These are phyloP conservation scores for Apamea sordens DNA, from an alignment of 2,888 invertebrate species.

Conservation along the genomic window DNA sequence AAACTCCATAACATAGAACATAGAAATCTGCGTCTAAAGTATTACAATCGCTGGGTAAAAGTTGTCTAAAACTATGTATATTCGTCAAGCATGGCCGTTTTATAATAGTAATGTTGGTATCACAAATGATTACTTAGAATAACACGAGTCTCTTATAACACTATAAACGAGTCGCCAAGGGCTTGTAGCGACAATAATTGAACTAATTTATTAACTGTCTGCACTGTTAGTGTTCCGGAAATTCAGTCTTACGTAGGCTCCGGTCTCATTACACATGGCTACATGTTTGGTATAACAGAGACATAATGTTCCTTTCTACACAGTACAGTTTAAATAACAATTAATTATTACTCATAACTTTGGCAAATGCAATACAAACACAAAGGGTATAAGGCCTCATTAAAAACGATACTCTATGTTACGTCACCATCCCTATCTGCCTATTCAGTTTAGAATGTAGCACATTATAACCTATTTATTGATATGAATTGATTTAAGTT, in stretches of 20 bases:
- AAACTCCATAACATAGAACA: neutral
- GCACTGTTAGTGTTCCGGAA: conserved; percentile 59
- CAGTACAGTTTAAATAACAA: conserved; percentile 60
- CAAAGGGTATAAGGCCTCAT: conserved; percentile 45
- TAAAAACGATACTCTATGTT: conserved; percentile 25
- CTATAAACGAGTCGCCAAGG: conserved; percentile 59
- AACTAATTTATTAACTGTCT: conserved; percentile 69
- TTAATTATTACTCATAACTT: conserved; percentile 66
- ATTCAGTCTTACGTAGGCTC: conserved; percentile 71
- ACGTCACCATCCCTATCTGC: conserved; percentile 46
- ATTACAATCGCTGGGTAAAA: conserved; percentile 64
- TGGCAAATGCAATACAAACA: conserved; percentile 66
- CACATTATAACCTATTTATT: conserved; percentile 35
- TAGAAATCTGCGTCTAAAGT: conserved; percentile 31
- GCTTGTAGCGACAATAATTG: conserved; percentile 61
- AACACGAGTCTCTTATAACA: conserved; percentile 59
- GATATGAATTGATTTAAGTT: conserved; percentile 38
- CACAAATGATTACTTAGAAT: conserved; percentile 71
- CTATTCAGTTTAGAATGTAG: conserved; percentile 38
- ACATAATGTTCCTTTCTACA: conserved; percentile 47
- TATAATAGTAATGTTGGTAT: conserved; percentile 64
- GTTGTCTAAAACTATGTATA: conserved; percentile 56
- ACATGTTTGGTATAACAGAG: conserved; percentile 48
- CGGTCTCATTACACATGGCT: conserved; percentile 51
- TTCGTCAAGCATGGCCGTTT: conserved; percentile 69